Conservation (phyloP, 2,113 vertebrate genomes). For the Martes martes region DNA sequence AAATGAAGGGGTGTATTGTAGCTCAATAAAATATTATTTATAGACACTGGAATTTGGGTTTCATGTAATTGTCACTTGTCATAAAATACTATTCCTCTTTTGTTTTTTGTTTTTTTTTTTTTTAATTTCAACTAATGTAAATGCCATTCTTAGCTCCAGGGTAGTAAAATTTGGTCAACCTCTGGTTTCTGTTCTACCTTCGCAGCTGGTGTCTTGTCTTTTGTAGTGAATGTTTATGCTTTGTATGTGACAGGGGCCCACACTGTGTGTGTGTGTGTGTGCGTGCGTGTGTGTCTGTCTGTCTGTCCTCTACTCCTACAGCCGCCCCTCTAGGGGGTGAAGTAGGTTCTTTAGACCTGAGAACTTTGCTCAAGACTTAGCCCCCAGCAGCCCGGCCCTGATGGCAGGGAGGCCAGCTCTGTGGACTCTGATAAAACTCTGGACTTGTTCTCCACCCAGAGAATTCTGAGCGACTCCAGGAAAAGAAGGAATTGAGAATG, state of each 20-base stretch:
- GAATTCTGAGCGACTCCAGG: background rate
- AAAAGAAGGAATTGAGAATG: background rate
- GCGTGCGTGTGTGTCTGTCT: too few relatives aligned
- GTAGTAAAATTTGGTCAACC: background rate
- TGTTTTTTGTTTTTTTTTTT: too few relatives aligned
- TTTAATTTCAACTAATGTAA: background rate
- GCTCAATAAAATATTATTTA: background rate
- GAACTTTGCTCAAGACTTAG: background rate
- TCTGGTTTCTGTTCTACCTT: background rate
- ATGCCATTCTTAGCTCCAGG: background rate
- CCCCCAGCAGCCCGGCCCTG: background rate
- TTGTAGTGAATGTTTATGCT: background rate
- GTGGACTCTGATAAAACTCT: background rate
- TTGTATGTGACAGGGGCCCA: background rate
- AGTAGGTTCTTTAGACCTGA: background rate
- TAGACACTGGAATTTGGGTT: background rate
- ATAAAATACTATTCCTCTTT: background rate
- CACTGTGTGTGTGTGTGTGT: fast-evolving
- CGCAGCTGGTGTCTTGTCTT: background rate
- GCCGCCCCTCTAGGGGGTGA: too few relatives aligned
- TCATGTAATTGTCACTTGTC: background rate
- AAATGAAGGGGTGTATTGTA: background rate
- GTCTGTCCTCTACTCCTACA: background rate
- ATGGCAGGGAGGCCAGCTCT: background rate
- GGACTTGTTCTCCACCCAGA: background rate